phyloP scores from a whole-genome alignment of 2,797 vertebrate species.

The Pampus argenteus region DNA sequence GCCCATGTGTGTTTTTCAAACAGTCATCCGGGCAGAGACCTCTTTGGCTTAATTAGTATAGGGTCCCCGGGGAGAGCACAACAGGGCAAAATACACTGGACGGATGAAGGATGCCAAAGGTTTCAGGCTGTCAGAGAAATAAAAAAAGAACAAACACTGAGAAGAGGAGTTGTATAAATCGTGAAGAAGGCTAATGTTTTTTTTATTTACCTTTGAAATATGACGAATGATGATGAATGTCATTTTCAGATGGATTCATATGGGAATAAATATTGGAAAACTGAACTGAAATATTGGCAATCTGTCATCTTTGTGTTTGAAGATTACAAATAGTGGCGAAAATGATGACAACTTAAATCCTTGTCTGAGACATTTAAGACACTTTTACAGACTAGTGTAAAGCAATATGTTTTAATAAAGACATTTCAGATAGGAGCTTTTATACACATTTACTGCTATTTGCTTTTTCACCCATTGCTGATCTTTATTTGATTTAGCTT shows the following conservation, averaged over 20 bases:
- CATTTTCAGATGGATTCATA: constrained; percentile 12
- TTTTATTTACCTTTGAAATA: constrained; percentile 25
- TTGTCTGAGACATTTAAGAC: neutral
- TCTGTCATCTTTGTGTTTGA: constrained; percentile 1
- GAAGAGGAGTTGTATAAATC: constrained; percentile 20
- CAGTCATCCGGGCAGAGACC: constrained; percentile 68
- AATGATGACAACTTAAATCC: neutral
- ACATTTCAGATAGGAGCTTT: neutral
- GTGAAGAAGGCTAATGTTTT: neutral
- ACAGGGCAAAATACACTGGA: constrained; percentile 64
- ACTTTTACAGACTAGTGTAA: neutral
- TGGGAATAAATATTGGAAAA: neutral
- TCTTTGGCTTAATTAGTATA: constrained; percentile 84
- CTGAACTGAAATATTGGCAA: neutral
- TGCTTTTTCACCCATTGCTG: constrained; percentile 1
- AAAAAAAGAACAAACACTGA: constrained; percentile 29
- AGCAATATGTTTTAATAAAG: neutral
- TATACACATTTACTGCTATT: neutral
- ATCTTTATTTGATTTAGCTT: neutral
- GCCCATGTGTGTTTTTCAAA: constrained; percentile 72
- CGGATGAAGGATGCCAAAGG: constrained; percentile 62
- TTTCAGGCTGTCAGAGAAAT: constrained; percentile 44
- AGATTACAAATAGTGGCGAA: neutral
- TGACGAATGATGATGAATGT: constrained; percentile 19
- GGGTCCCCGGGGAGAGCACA: constrained; percentile 70